Conservation (phyloP, 2,113 vertebrate genomes). For the Stegostoma tigrinum region DNA sequence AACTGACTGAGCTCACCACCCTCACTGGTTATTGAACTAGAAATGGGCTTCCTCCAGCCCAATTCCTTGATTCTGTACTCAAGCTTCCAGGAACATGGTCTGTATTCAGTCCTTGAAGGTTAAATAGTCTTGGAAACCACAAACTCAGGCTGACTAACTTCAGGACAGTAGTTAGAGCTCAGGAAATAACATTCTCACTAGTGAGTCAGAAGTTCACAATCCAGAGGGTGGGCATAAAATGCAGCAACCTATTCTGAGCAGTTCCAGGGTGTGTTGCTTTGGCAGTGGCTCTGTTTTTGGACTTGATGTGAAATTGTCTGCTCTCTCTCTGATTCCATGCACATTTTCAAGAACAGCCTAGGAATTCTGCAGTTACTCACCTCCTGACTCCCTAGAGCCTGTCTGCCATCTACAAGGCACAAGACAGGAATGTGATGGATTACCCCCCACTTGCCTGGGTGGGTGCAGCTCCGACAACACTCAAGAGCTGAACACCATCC, state of each 20-base stretch:
- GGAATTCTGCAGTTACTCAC: too few relatives aligned
- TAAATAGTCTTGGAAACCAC: background rate
- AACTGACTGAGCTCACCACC: background rate
- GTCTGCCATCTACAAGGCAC: too few relatives aligned
- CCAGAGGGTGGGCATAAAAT: background rate
- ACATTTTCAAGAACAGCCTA: too few relatives aligned
- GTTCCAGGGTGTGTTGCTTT: background rate
- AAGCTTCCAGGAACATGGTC: too few relatives aligned
- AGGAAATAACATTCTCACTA: too few relatives aligned
- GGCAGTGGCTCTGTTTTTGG: background rate
- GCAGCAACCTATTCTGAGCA: background rate
- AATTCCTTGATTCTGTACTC: background rate
- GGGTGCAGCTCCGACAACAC: too few relatives aligned
- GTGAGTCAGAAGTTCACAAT: background rate
- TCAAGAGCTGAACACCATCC: too few relatives aligned
- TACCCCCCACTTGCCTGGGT: too few relatives aligned
- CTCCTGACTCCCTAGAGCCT: too few relatives aligned
- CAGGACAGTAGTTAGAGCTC: background rate
- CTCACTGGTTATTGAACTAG: background rate
- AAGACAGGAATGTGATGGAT: too few relatives aligned
- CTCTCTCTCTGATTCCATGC: too few relatives aligned
- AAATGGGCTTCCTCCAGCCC: background rate
- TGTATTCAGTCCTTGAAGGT: background rate
- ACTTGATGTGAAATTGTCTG: background rate
- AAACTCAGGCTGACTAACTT: background rate